phyloP scores from a whole-genome alignment of 2,113 vertebrate genomes.

The Saguinus midas region DNA sequence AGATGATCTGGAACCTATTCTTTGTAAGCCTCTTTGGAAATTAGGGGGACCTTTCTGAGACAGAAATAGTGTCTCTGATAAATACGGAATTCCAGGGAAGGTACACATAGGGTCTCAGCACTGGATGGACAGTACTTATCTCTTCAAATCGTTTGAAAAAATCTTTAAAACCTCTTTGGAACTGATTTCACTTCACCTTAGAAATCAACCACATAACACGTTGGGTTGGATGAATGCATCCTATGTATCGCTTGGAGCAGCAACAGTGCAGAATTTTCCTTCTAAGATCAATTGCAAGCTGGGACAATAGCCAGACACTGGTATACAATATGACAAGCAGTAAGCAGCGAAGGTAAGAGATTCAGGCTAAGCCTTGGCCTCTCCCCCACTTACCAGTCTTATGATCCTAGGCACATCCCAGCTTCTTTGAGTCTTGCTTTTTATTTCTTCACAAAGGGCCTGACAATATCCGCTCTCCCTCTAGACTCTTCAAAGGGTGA shows the following conservation, averaged over 20 bases:
- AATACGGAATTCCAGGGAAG: not conserved
- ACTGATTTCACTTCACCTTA: constrained; percentile 2
- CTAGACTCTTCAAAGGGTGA: not conserved
- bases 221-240: not conserved
- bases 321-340: not conserved
- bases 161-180: not conserved
- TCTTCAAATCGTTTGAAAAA: not conserved
- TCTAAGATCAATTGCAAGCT: not conserved
- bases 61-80: not conserved
- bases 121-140: not conserved
- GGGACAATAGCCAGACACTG: not conserved
- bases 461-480: not conserved
- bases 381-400: not conserved
- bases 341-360: not conserved
- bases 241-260: not conserved
- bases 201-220: not conserved
- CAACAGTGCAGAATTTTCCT: not conserved
- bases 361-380: not conserved
- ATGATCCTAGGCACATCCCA: not conserved
- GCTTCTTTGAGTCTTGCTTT: not conserved
- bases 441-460: not conserved
- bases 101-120: not conserved
- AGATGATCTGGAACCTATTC: not conserved
- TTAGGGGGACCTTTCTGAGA: not conserved
- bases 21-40: not conserved